Base-by-base conservation (phyloP, 2,113 vertebrate genomes). In the Gallinago media region DNA sequence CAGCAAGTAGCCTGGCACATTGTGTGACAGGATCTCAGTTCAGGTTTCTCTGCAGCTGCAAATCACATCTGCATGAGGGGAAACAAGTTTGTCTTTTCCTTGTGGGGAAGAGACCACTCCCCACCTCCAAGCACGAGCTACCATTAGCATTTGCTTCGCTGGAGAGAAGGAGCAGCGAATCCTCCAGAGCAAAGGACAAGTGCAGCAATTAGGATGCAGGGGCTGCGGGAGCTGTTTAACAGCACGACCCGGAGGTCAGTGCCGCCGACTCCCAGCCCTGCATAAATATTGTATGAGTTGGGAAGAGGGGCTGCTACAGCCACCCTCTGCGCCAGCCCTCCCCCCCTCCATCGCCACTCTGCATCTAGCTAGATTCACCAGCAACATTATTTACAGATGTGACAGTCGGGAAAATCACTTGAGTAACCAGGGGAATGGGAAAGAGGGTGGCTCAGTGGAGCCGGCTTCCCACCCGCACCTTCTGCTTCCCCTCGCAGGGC, bases 261-360 rank as follows among this genome's bases (percentile, higher is more conserved):
- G 97, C 98, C 54, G 97, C 98, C 92, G 93, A 98, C 98, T 98
- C 98, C 98, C 98, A 97, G 97, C 91, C 96, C 98, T 98, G 95
- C 97, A 99, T 99, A 98, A 99, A 99, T 99, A 99, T 99, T 99
- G 98, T 92, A 99, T 99, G 98, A 99, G 98, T 47, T 2, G 91
- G 97, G 95, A 89, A 98, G 94, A 96, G 89, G 96, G 92, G 80
- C 94, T 96, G 97, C 17, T 75, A 95, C 27, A 70, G 95, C 82
- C 88, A 82, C 58, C 73, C 87, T 95, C 93, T 66, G 73, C 49
- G 5, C 83, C 84, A 76, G 92, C 94, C 94, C 92, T 97, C 62
- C 62, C 38, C 38, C 88, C 92, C 94, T 94, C 95, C 83, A 78
- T 79, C 59, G 32, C 94, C 97, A 96, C 94, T 88, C 92, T 75